Conservation (phyloP, 2,888 invertebrate species). For the Stramonita haemastoma region DNA sequence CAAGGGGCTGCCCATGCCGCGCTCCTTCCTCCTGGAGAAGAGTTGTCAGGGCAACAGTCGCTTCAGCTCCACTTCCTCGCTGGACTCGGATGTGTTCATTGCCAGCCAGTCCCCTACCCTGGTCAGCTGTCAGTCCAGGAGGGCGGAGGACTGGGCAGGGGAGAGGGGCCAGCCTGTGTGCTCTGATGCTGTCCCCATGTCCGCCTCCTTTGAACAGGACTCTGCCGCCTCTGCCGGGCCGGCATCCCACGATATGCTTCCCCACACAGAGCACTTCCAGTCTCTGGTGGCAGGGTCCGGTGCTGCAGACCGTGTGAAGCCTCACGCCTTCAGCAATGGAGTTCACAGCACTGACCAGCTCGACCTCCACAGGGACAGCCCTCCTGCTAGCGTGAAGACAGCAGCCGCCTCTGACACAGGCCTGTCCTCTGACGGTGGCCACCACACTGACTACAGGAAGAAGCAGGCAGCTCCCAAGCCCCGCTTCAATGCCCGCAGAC, state of each 20-base stretch:
- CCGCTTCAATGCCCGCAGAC: constrained; percentile 37
- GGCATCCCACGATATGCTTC: neutral
- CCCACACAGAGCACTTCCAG: neutral
- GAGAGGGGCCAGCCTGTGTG: neutral
- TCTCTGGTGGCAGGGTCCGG: neutral
- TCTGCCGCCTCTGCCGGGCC: neutral
- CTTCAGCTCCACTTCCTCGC: neutral
- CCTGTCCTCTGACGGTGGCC: neutral
- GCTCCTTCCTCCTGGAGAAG: neutral
- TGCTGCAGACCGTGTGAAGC: neutral
- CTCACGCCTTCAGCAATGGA: neutral
- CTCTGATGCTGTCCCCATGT: neutral
- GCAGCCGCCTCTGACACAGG: neutral
- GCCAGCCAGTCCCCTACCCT: neutral
- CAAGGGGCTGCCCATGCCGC: neutral
- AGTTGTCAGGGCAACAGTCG: neutral
- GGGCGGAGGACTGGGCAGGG: neutral
- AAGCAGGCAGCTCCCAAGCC: constrained; percentile 33
- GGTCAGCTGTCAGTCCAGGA: neutral
- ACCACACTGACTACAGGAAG: neutral
- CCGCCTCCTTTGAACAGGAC: neutral
- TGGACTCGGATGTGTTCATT: constrained; percentile 18
- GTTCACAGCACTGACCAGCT: neutral
- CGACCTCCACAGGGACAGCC: neutral
- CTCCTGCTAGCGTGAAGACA: neutral